Conservation (phyloP, 2,113 vertebrate species). For the Paraplagusia blochii region DNA sequence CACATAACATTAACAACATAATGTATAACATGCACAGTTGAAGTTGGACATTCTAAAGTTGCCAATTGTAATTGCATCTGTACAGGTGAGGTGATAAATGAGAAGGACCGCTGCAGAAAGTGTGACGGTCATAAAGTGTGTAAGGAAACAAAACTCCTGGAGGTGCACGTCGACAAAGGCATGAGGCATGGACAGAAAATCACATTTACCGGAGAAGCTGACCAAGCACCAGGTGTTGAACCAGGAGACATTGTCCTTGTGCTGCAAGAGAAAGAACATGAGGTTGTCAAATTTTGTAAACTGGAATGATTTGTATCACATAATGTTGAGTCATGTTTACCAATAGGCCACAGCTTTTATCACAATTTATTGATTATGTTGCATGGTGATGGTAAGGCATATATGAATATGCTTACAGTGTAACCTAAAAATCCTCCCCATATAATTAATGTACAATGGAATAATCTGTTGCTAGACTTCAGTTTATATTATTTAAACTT, state of each 20-base stretch:
- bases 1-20: background rate
- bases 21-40: background rate
- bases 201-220: constrained; percentile 95
- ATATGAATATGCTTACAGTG: too few relatives aligned
- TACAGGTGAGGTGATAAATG: constrained; percentile 95
- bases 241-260: constrained; percentile 96
- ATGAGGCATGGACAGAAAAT: constrained; percentile 99
- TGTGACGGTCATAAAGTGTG: constrained; percentile 98
- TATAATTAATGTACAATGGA: too few relatives aligned
- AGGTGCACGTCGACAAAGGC: constrained; percentile 99
- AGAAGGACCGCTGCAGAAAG: constrained; percentile 99
- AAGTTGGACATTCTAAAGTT: background rate
- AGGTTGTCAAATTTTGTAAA: constrained; percentile 74
- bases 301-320: background rate
- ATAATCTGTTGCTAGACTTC: too few relatives aligned
- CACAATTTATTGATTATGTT: too few relatives aligned
- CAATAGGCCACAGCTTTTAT: too few relatives aligned
- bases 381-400: too few relatives aligned
- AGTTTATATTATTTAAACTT: too few relatives aligned
- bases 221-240: constrained; percentile 94
- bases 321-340: too few relatives aligned
- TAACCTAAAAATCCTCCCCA: too few relatives aligned
- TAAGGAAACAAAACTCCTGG: constrained; percentile 97
- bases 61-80: constrained; percentile 7
- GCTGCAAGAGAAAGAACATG: constrained; percentile 95